Conservation (phyloP, 2,113 vertebrate genomes). For the Tragelaphus buxtoni region DNA sequence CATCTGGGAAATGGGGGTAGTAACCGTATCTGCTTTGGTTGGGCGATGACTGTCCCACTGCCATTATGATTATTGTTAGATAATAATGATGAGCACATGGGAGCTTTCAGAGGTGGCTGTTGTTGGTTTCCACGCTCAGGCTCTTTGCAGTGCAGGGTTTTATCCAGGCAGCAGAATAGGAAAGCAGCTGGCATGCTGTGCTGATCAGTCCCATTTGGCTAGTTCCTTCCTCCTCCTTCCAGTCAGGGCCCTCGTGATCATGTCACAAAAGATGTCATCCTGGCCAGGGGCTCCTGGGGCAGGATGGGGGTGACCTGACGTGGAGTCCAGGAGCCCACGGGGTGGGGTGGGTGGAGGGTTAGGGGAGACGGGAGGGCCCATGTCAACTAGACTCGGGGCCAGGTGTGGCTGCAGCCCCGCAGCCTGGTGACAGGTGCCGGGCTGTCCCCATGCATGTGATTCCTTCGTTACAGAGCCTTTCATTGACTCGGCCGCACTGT, state of each 20-base stretch:
- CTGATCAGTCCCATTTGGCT: not conserved
- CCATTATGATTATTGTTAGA: not conserved
- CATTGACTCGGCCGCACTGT: slow-evolving; percentile 88
- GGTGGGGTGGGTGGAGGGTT: not conserved
- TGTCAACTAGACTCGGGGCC: not conserved
- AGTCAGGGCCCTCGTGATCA: not conserved
- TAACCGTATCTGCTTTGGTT: not conserved
- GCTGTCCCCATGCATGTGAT: slow-evolving; percentile 88
- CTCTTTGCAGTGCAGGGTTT: not conserved
- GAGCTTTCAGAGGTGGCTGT: fast-evolving
- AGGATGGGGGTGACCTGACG: not conserved
- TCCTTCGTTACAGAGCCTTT: slow-evolving; percentile 88
- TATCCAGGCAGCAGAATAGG: not conserved
- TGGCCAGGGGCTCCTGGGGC: not conserved
- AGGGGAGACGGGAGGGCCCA: not conserved
- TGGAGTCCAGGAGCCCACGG: not conserved
- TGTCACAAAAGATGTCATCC: not conserved
- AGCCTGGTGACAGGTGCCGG: slow-evolving; percentile 71
- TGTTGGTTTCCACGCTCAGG: fast-evolving
- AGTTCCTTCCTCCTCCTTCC: not conserved
- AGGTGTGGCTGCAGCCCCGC: not conserved
- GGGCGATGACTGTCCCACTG: no score
- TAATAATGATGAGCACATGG: no score
- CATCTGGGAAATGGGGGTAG: not conserved
- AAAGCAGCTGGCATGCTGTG: fast-evolving